A percentile compares a stretch with the other conserved stretches of the same genome.
These are phyloP conservation scores for Fratercula arctica DNA, from an alignment of 2,797 vertebrate species.

Conservation along the genomic window DNA sequence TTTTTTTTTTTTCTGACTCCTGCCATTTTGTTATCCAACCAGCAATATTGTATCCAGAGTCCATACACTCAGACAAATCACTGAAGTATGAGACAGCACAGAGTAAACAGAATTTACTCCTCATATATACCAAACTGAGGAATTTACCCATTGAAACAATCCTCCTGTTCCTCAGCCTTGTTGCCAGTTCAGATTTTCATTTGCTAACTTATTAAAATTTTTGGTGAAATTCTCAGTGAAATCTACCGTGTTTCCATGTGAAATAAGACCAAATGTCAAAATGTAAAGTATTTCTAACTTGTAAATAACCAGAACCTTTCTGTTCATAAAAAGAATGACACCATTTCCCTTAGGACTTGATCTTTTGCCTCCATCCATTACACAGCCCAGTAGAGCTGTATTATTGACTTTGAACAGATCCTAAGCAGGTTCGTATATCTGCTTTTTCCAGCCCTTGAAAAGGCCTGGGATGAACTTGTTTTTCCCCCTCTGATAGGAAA, in stretches of 20 bases:
- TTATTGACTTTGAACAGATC: not conserved
- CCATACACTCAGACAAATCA: not conserved
- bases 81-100: not conserved
- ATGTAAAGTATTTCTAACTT: not conserved
- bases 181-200: not conserved
- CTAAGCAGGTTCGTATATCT: not conserved
- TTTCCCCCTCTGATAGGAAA: not conserved
- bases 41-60: not conserved
- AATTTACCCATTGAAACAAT: not conserved
- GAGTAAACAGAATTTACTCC: not conserved
- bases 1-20: not conserved
- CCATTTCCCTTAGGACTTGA: not conserved
- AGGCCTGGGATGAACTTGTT: not conserved
- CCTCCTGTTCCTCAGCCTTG: not conserved
- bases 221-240: not conserved
- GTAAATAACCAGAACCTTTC: not conserved
- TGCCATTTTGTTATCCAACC: not conserved
- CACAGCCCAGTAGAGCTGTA: not conserved
- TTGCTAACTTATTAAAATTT: not conserved
- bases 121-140: not conserved
- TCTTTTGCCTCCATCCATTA: not conserved
- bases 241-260: not conserved
- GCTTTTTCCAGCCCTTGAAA: not conserved
- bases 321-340: not conserved
- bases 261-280: not conserved